Evolutionary conservation across 2,113 vertebrate species (phyloP).

Genomic region (Guaruba guarouba): DNA sequence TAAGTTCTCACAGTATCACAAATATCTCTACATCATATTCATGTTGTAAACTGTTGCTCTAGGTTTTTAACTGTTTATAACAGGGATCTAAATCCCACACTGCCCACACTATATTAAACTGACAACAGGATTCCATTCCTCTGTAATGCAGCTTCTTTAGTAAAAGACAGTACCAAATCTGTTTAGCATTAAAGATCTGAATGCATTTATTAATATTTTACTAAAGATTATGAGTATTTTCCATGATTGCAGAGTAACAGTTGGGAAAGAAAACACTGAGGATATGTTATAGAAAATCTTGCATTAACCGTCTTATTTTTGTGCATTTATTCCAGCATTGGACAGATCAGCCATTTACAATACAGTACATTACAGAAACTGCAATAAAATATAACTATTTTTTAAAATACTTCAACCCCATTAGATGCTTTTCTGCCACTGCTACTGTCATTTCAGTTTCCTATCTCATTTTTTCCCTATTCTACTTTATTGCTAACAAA

Average conservation of each 20-base stretch:
- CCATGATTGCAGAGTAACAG: constrained; percentile 1
- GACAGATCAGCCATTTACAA: not conserved
- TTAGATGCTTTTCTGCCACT: not conserved
- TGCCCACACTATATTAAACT: not conserved
- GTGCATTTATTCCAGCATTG: not conserved
- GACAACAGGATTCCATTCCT: not conserved
- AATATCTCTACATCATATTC: not conserved
- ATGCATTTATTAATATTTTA: constrained; percentile 55
- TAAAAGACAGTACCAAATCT: constrained; percentile 26
- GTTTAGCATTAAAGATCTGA: not conserved
- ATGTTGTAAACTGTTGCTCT: not conserved
- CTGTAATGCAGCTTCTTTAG: not conserved
- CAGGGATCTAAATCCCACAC: not conserved
- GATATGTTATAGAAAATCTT: not conserved
- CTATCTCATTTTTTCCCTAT: not conserved
- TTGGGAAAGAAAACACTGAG: constrained; percentile 18
- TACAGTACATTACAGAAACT: not conserved
- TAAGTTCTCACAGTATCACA: not conserved
- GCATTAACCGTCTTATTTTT: not conserved
- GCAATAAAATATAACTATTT: not conserved
- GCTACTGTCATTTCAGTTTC: not conserved
- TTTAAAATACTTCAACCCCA: not conserved
- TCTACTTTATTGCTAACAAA: not conserved
- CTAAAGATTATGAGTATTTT: constrained; percentile 34
- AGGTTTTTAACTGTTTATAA: constrained; percentile 5